phyloP scores from a whole-genome alignment of 2,113 vertebrate genomes.

The Corythoichthys intestinalis region DNA sequence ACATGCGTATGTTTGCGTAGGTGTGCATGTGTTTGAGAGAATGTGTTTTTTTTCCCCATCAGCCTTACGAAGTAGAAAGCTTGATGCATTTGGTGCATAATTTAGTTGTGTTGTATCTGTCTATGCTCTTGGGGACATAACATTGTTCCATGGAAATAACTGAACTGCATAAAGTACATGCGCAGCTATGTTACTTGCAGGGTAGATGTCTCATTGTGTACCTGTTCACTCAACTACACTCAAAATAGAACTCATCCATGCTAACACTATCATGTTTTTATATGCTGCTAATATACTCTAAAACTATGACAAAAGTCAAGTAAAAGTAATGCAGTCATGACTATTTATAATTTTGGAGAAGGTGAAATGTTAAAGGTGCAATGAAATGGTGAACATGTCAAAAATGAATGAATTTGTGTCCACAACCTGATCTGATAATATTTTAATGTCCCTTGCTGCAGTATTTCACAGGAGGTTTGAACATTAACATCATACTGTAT shows the following conservation, averaged over 20 bases:
- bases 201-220: conserved; percentile 10
- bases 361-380: neutral
- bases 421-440: too few species aligned
- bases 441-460: too few species aligned
- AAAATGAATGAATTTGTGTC: too few species aligned
- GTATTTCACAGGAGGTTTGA: too few species aligned
- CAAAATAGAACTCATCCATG: neutral
- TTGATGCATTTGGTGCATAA: conserved; percentile 50
- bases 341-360: neutral
- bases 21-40: neutral
- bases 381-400: too few species aligned
- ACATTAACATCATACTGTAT: too few species aligned
- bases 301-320: neutral
- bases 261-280: neutral
- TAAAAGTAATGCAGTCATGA: neutral
- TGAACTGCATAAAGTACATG: conserved; percentile 35
- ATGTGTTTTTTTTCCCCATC: conserved; percentile 12
- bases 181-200: conserved; percentile 15
- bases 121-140: conserved; percentile 21
- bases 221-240: conserved; percentile 2
- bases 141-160: conserved; percentile 28
- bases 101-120: conserved; percentile 41
- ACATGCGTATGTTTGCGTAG: neutral
- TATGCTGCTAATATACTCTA: neutral
- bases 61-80: conserved; percentile 21